These are phyloP conservation scores for Thymallus thymallus DNA, from an alignment of 2,113 vertebrate genomes.

Conservation along the genomic window DNA sequence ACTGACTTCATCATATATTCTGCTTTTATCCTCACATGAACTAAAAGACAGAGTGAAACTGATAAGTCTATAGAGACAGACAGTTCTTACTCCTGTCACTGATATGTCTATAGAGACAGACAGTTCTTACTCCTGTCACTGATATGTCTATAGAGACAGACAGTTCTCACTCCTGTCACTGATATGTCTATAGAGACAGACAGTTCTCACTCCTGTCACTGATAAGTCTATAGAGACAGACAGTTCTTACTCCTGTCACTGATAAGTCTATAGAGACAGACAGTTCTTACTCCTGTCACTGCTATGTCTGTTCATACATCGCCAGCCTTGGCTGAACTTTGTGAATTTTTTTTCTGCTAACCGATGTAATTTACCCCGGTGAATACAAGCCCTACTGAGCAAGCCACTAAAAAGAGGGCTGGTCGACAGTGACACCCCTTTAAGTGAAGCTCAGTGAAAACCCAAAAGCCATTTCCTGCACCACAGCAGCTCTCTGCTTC, in stretches of 20 bases:
- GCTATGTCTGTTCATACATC: no score
- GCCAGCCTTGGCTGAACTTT: neutral
- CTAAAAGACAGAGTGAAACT: neutral
- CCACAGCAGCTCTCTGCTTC: constrained; percentile 64
- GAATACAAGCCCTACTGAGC: constrained; percentile 57
- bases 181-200: no score
- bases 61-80: neutral
- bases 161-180: no score
- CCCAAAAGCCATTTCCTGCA: constrained; percentile 75
- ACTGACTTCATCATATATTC: neutral
- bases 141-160: no score
- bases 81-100: no score
- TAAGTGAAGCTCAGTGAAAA: constrained; percentile 73
- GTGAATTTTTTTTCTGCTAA: constrained; percentile 55
- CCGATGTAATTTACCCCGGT: constrained; percentile 61
- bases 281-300: no score
- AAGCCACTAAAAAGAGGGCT: constrained; percentile 63
- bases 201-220: no score
- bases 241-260: no score
- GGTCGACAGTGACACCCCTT: constrained; percentile 71
- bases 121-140: no score
- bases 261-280: no score
- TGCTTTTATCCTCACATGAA: neutral
- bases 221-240: no score
- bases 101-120: no score